Evolutionary conservation across 2,797 vertebrate species (phyloP).

Genomic region (Galago senegalensis): DNA sequence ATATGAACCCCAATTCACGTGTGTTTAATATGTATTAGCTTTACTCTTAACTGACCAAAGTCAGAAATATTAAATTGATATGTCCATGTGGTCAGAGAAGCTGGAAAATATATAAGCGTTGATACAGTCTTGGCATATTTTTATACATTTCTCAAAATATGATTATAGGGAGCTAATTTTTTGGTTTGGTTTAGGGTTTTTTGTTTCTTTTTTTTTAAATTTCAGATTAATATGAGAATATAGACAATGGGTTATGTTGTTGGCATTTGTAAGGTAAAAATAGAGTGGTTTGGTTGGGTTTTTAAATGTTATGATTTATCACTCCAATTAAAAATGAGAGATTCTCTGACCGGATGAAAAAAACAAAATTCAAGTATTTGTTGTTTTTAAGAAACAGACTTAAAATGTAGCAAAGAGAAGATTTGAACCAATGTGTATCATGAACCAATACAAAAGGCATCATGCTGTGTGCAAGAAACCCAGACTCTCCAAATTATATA

Average conservation of each 20-base stretch:
- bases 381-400: not conserved
- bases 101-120: not conserved
- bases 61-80: not conserved
- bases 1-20: not conserved
- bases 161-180: not conserved
- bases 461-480: not conserved
- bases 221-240: too few species aligned
- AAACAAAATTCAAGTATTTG: not conserved
- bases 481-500: not conserved
- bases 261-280: too few species aligned
- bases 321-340: not conserved
- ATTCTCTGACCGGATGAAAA: not conserved
- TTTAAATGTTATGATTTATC: not conserved
- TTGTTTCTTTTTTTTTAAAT: too few species aligned
- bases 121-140: not conserved
- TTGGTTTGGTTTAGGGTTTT: not conserved
- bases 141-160: not conserved
- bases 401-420: not conserved
- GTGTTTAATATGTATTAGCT: not conserved
- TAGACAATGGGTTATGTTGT: too few species aligned
- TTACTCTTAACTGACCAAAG: not conserved
- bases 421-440: not conserved
- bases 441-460: not conserved
- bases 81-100: not conserved
- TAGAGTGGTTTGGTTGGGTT: not conserved